Conservation (phyloP, 2,888 invertebrate species). For the Calameuta idolon region DNA sequence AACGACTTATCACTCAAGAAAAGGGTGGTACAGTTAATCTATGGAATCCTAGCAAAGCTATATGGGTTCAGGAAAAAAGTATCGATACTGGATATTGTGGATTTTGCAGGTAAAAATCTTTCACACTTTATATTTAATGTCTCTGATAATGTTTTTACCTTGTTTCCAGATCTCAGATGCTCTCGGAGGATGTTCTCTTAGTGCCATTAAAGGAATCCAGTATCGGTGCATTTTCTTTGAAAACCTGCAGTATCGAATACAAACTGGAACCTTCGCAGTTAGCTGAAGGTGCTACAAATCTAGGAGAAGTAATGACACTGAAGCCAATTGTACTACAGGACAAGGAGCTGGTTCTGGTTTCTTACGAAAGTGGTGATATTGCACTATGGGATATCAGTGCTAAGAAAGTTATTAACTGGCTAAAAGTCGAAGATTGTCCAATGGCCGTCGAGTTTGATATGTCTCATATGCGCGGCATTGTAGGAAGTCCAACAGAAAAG, state of each 20-base stretch:
- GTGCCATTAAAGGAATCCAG: constrained; percentile 76
- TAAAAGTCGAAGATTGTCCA: constrained; percentile 75
- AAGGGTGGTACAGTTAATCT: constrained; percentile 79
- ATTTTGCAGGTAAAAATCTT: constrained; percentile 75
- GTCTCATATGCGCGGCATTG: constrained; percentile 75
- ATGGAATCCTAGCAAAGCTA: constrained; percentile 74
- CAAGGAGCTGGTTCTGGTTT: constrained; percentile 73
- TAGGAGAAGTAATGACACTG: constrained; percentile 78
- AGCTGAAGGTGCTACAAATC: constrained; percentile 35
- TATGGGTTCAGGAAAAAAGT: constrained; percentile 68
- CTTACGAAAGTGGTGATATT: constrained; percentile 81
- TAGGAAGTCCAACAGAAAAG: constrained; percentile 75
- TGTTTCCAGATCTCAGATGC: constrained; percentile 57
- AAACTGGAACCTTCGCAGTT: constrained; percentile 45
- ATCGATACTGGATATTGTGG: constrained; percentile 76
- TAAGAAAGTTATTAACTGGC: constrained; percentile 70
- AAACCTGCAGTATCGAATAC: constrained; percentile 58
- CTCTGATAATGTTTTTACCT: constrained; percentile 17
- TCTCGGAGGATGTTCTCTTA: constrained; percentile 73
- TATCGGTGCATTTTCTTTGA: constrained; percentile 69
- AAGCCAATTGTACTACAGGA: constrained; percentile 69
- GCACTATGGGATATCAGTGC: constrained; percentile 79
- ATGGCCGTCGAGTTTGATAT: constrained; percentile 80
- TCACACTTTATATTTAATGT: constrained; percentile 17
- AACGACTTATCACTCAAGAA: constrained; percentile 79